A percentile compares a stretch with the other conserved stretches of the same genome.
phyloP scores from a whole-genome alignment of 2,888 invertebrate species.

The Mimachlamys varia region DNA sequence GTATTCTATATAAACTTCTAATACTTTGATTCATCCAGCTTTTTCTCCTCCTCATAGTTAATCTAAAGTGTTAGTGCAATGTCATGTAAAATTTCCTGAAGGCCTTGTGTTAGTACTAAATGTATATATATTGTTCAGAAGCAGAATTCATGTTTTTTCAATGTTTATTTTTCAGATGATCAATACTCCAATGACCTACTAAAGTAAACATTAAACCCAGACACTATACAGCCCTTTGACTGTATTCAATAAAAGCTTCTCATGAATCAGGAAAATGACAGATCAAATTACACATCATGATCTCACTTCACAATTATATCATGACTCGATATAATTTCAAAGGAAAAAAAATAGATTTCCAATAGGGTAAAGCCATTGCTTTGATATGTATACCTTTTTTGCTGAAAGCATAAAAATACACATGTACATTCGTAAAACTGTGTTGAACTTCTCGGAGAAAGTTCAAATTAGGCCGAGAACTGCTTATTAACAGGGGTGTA shows the following conservation, averaged over 20 bases:
- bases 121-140: too few species aligned
- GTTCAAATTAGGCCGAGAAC: too few species aligned
- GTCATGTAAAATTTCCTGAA: too few species aligned
- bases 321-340: background rate
- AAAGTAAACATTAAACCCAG: background rate
- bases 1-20: too few species aligned
- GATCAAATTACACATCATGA: background rate
- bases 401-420: background rate
- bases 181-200: background rate
- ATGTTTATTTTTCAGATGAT: background rate
- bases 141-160: too few species aligned
- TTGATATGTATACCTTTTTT: background rate
- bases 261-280: background rate
- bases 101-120: too few species aligned
- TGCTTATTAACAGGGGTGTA: too few species aligned
- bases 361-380: background rate
- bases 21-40: too few species aligned
- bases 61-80: too few species aligned
- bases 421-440: too few species aligned
- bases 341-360: background rate
- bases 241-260: background rate
- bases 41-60: too few species aligned
- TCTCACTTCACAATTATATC: background rate
- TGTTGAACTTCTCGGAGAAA: too few species aligned
- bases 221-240: background rate